Base-by-base conservation (phyloP, 2,888 invertebrate species). In the Caenorhabditis japonica region DNA sequence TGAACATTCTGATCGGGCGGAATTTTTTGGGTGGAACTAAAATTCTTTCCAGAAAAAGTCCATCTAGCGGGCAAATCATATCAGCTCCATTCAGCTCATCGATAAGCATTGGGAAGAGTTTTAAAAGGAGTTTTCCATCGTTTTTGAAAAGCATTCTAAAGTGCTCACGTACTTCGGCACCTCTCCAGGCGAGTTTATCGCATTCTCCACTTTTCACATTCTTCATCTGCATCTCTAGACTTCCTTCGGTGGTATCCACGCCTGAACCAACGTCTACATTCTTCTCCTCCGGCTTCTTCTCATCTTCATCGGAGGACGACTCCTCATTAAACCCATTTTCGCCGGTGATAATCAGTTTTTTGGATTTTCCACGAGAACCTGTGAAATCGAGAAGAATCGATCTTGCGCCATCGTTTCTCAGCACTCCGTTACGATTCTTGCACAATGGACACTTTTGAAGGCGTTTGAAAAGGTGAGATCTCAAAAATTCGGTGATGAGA, bases 21-120 rank as follows among this genome's bases (percentile, higher is more conserved):
- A 93, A 92, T 86, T 92, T 92, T 0, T 94, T 92, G 0, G 99
- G 96, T 19, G 94, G 91, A 0, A 99, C 95, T 3, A 93, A 92
- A 19, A 99, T 87, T 0, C 92, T 89, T 77, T 94, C 92, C 88
- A 94, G 91, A 87, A 95, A 99, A 88, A 97, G 93, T 59, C 93
- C 88, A 89, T 97, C 94, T 0, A 84, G 46, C 0, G 85, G 84
- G 34, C 82, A 85, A 13, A 69, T 49, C 59, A 58, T 60, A 17
- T 64, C 59, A 1, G 23, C 58, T 41, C 53, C 56, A 12, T 61
- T 56, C 4, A 56, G 15, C 38, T 71, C 71, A 43, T 77, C 79
- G n/a, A 70, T 41, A 30, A 87, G 78, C 76, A 87, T 77, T 12
- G 87, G 85, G 53, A 84, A 87, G 8, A 87, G 52, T 36, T 76